Conservation (phyloP, 2,797 vertebrate genomes). For the Coluber constrictor region DNA sequence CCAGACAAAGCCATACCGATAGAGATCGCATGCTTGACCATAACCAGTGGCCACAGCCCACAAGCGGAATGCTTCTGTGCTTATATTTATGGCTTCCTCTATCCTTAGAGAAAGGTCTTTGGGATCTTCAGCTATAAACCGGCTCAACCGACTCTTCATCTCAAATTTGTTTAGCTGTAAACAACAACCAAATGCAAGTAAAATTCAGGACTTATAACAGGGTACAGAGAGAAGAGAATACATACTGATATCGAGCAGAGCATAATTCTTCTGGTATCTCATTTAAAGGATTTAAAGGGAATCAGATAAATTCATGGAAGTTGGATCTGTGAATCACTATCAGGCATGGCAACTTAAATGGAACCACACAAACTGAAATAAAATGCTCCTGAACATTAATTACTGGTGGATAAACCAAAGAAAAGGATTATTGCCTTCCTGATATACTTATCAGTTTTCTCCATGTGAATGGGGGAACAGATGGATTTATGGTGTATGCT, state of each 20-base stretch:
- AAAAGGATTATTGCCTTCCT: neutral
- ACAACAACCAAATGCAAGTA: neutral
- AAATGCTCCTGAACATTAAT: neutral
- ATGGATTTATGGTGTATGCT: neutral
- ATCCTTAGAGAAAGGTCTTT: slow-evolving; percentile 79
- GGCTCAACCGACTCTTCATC: slow-evolving; percentile 77
- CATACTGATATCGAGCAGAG: neutral
- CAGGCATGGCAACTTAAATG: neutral
- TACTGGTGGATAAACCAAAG: neutral
- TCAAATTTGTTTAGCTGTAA: slow-evolving; percentile 82
- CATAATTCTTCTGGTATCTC: neutral
- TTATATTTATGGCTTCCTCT: slow-evolving; percentile 78
- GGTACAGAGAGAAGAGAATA: neutral
- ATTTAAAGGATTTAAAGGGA: neutral
- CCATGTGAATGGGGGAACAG: neutral
- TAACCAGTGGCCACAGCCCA: slow-evolving; percentile 88
- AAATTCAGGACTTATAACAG: neutral
- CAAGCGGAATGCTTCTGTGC: slow-evolving; percentile 84
- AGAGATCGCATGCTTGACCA: slow-evolving; percentile 86
- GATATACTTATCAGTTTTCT: neutral
- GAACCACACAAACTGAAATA: neutral
- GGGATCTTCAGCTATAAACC: slow-evolving; percentile 83
- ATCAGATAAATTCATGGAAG: neutral
- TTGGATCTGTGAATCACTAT: neutral
- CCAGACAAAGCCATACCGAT: slow-evolving; percentile 72